Evolutionary conservation across 2,888 invertebrate species (phyloP).

Genomic region (Campoletis raptor): DNA sequence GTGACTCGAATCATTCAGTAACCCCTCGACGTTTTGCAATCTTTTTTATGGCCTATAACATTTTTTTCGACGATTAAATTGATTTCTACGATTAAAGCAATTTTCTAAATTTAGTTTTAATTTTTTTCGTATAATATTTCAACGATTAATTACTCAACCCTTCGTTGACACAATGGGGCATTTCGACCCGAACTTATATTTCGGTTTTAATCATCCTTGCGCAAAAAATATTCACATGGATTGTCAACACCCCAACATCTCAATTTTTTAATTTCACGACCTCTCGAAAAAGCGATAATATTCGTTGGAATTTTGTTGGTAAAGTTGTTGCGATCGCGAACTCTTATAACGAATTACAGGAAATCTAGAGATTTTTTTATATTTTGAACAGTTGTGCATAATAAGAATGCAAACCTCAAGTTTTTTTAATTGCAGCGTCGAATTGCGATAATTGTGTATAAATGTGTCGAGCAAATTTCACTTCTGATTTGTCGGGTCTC

Average conservation of each 20-base stretch:
- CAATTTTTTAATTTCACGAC: neutral
- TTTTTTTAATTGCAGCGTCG: constrained; percentile 54
- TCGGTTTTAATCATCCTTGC: no score
- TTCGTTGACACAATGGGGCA: no score
- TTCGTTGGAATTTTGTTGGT: constrained; percentile 2
- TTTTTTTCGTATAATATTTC: neutral
- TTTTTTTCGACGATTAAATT: no score
- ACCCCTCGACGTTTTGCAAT: constrained; percentile 32
- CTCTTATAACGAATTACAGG: constrained; percentile 13
- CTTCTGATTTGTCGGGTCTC: constrained; percentile 32
- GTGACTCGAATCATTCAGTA: constrained; percentile 43
- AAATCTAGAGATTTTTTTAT: no score
- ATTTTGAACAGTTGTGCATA: neutral
- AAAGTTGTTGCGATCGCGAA: constrained; percentile 12
- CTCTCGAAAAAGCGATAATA: constrained; percentile 2
- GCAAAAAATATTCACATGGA: no score
- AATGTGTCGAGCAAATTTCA: constrained; percentile 70
- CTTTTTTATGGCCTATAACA: constrained; percentile 26
- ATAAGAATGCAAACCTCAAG: neutral
- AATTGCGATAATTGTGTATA: constrained; percentile 73
- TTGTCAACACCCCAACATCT: no score
- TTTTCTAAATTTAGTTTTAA: no score
- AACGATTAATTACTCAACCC: no score
- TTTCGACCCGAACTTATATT: no score
- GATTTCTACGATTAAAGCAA: no score